phyloP scores from a whole-genome alignment of 2,888 invertebrate genomes.

The Ptychoptera albimana region DNA sequence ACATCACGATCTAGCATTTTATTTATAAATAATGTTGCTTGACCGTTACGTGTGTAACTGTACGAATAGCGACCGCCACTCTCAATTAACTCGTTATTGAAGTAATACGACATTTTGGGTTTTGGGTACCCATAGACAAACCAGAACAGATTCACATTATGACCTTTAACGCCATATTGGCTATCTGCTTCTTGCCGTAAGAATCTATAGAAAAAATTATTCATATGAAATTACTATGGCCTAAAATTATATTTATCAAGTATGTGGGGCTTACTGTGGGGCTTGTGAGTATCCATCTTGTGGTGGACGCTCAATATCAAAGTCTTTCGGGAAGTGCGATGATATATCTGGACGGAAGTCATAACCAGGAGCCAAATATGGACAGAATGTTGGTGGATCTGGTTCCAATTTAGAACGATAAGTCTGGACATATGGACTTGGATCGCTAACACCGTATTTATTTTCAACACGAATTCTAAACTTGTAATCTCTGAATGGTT shows the following conservation, averaged over 20 bases:
- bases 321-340: conserved; percentile 82
- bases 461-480: conserved; percentile 94
- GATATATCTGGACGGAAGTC: conserved; percentile 74
- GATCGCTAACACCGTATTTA: conserved; percentile 90
- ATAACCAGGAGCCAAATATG: conserved; percentile 62
- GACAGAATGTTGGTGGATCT: conserved; percentile 61
- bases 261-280: conserved; percentile 40
- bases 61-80: conserved; percentile 71
- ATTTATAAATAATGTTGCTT: conserved; percentile 77
- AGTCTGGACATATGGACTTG: conserved; percentile 79
- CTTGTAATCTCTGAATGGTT: conserved; percentile 87
- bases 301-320: conserved; percentile 74
- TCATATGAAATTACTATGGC: background rate
- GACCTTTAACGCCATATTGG: conserved; percentile 84
- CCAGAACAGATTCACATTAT: conserved; percentile 81
- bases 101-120: conserved; percentile 80
- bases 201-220: conserved; percentile 38
- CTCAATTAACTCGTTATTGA: conserved; percentile 68
- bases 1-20: conserved; percentile 83
- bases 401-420: conserved; percentile 64
- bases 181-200: conserved; percentile 71
- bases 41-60: conserved; percentile 79
- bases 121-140: conserved; percentile 94
- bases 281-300: conserved; percentile 72
- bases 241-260: background rate